These are phyloP conservation scores for Brachyhypopomus occidentalis DNA, from an alignment of 2,113 vertebrate species.

Conservation along the genomic window DNA sequence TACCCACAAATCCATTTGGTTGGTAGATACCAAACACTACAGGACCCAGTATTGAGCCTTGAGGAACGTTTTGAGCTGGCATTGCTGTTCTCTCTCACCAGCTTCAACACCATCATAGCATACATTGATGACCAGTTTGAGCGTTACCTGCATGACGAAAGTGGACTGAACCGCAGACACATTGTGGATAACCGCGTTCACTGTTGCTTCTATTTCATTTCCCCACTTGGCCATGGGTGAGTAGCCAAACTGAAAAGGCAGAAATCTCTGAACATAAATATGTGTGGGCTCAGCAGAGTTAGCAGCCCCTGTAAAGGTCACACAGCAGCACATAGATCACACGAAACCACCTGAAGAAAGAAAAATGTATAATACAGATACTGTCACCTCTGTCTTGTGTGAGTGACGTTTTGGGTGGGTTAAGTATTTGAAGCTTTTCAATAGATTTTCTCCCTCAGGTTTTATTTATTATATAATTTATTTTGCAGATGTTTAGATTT, in stretches of 20 bases:
- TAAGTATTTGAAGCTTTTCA: too few species aligned
- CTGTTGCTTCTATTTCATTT: constrained; percentile 99
- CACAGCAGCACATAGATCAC: too few species aligned
- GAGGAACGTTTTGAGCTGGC: background rate
- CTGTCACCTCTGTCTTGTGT: too few species aligned
- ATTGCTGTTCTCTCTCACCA: constrained; percentile 55
- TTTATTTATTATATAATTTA: too few species aligned
- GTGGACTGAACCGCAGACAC: constrained; percentile 92
- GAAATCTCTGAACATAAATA: background rate
- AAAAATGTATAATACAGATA: too few species aligned
- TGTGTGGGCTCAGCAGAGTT: too few species aligned
- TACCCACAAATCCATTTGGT: too few species aligned
- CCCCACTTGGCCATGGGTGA: constrained; percentile 95
- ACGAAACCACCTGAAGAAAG: too few species aligned
- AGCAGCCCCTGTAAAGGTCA: too few species aligned
- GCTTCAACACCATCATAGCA: constrained; percentile 95
- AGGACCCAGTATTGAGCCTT: background rate
- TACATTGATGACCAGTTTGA: constrained; percentile 99
- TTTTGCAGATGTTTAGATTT: too few species aligned
- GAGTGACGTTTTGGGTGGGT: too few species aligned
- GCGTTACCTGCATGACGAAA: constrained; percentile 96
- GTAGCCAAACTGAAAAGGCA: constrained; percentile 45
- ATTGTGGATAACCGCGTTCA: constrained; percentile 97
- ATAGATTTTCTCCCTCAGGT: too few species aligned
- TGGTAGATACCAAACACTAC: background rate